These are phyloP conservation scores for Coreoperca whiteheadi DNA, from an alignment of 2,113 vertebrate species.

Conservation along the genomic window DNA sequence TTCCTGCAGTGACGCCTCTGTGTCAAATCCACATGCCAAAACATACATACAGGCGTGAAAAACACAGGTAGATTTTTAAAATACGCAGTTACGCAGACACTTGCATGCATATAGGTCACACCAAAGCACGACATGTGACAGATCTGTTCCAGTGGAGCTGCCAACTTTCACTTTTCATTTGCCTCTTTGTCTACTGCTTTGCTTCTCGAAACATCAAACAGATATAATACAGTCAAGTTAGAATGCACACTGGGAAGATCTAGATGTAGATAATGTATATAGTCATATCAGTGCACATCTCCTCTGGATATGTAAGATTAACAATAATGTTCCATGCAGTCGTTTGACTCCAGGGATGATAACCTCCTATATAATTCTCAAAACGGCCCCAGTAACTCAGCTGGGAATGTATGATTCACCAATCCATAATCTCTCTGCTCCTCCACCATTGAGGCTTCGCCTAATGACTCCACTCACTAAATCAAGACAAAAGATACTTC, in stretches of 20 bases:
- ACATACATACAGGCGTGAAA: not conserved
- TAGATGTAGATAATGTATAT: not conserved
- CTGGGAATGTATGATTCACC: slow-evolving; percentile 47
- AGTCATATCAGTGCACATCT: not conserved
- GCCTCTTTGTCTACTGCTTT: not conserved
- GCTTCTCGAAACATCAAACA: not conserved
- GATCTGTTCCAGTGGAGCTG: not conserved
- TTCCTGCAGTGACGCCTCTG: not conserved
- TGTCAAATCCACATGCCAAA: not conserved
- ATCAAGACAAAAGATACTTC: slow-evolving; percentile 78
- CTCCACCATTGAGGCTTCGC: slow-evolving; percentile 43
- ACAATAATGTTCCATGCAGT: slow-evolving; percentile 26
- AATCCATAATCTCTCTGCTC: slow-evolving; percentile 51
- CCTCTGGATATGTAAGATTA: slow-evolving; percentile 21
- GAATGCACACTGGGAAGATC: not conserved
- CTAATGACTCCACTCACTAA: slow-evolving; percentile 76
- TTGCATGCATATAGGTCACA: not conserved
- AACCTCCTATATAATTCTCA: slow-evolving; percentile 27
- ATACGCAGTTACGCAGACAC: not conserved
- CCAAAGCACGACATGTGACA: not conserved
- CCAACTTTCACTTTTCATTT: not conserved
- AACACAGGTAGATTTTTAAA: not conserved
- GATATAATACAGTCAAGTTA: not conserved
- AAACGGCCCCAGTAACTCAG: slow-evolving; percentile 24
- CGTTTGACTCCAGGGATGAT: not conserved